These are phyloP conservation scores for Drosophila borealis DNA, from an alignment of 2,888 invertebrate genomes.

Conservation along the genomic window DNA sequence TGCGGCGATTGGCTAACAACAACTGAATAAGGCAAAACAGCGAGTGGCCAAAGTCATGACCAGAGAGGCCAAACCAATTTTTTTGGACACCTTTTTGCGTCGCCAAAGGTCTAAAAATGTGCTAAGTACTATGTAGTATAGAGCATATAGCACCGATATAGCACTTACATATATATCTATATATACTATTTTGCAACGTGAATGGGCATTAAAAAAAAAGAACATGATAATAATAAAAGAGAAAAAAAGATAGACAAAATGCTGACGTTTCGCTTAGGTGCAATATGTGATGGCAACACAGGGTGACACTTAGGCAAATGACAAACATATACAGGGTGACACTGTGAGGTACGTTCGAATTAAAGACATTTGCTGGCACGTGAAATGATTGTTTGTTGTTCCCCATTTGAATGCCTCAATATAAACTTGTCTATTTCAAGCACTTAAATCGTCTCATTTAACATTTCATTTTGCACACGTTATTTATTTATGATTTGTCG, in stretches of 20 bases:
- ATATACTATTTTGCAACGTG: constrained; percentile 40
- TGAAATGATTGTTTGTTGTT: constrained; percentile 27
- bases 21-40: constrained; percentile 51
- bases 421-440: constrained; percentile 29
- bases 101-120: constrained; percentile 35
- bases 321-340: constrained; percentile 46
- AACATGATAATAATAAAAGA: constrained; percentile 7
- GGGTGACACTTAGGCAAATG: background rate
- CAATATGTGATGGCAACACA: constrained; percentile 18
- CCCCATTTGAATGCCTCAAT: constrained; percentile 7
- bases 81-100: constrained; percentile 10
- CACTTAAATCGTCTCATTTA: constrained; percentile 39
- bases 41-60: constrained; percentile 71
- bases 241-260: constrained; percentile 25
- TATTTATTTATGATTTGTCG: constrained; percentile 12
- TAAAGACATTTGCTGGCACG: constrained; percentile 40
- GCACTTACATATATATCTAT: background rate
- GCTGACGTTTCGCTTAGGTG: constrained; percentile 44
- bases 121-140: constrained; percentile 9
- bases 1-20: constrained; percentile 21
- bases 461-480: constrained; percentile 41
- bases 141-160: constrained; percentile 12
- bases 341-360: constrained; percentile 1
- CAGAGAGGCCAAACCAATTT: constrained; percentile 52
- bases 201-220: constrained; percentile 42